These are phyloP conservation scores for Centroberyx gerrardi DNA, from an alignment of 2,797 vertebrate genomes.

Conservation along the genomic window DNA sequence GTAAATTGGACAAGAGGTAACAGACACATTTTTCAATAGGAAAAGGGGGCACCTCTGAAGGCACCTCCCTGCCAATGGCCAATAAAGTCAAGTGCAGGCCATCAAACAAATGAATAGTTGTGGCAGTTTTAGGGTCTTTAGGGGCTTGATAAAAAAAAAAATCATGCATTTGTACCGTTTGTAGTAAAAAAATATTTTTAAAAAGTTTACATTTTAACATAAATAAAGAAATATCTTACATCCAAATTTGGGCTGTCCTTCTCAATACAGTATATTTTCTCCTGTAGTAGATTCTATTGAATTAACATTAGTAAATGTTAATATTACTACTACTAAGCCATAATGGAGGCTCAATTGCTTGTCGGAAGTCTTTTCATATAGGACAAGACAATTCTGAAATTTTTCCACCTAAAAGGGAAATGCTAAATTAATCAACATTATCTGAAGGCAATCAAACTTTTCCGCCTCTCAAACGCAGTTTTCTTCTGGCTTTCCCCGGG, in stretches of 20 bases:
- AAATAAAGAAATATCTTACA: not conserved
- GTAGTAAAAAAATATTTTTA: not conserved
- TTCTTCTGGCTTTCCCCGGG: not conserved
- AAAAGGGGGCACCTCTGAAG: conserved; percentile 64
- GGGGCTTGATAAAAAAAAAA: conserved; percentile 36
- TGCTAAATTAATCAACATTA: not conserved
- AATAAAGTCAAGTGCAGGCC: conserved; percentile 80
- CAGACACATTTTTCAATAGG: conserved; percentile 78
- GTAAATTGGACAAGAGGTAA: conserved; percentile 81
- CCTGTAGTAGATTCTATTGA: not conserved
- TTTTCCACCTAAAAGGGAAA: conserved; percentile 15
- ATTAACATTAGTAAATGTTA: not conserved
- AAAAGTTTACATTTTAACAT: not conserved
- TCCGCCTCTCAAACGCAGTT: not conserved
- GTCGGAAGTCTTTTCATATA: not conserved
- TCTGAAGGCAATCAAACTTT: conserved; percentile 14
- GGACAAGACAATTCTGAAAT: not conserved
- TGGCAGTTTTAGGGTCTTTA: conserved; percentile 62
- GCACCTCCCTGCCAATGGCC: conserved; percentile 75
- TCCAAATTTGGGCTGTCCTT: not conserved
- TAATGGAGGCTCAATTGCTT: conserved; percentile 15
- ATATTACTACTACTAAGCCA: conserved; percentile 1
- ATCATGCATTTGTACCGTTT: not conserved
- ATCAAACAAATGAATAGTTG: conserved; percentile 61
- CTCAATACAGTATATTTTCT: conserved; percentile 16